Conservation (phyloP, 30 jellyfish, hydroid and myxozoan genomes). For the Mastigias papua region DNA sequence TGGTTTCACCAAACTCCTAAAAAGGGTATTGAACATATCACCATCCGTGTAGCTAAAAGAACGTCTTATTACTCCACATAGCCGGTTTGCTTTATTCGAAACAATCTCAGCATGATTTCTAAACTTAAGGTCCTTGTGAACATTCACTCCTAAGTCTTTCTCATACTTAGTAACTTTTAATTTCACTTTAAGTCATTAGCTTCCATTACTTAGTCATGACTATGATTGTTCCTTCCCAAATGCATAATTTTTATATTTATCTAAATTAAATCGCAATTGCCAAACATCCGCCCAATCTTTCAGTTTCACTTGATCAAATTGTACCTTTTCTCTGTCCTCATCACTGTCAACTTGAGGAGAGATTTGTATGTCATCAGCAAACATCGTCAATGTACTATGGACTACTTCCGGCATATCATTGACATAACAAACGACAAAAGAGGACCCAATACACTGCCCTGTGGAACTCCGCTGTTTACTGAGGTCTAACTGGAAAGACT, state of each 20-base stretch:
- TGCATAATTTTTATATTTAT: slow-evolving; percentile 39
- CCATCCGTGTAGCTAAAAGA: slow-evolving; percentile 58
- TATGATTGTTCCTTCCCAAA: slow-evolving; percentile 44
- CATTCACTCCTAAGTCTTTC: slow-evolving; percentile 58
- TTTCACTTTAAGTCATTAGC: slow-evolving; percentile 24
- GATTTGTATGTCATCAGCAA: slow-evolving; percentile 12
- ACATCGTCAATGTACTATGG: slow-evolving; percentile 28
- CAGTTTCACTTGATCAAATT: neutral
- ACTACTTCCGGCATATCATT: slow-evolving; percentile 48
- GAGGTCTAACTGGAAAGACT: too few species aligned
- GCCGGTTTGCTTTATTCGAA: slow-evolving; percentile 54
- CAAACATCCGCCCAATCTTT: slow-evolving; percentile 26
- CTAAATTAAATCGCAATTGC: slow-evolving; percentile 41
- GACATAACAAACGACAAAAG: too few species aligned
- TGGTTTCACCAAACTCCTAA: slow-evolving; percentile 49
- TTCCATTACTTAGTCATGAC: slow-evolving; percentile 46
- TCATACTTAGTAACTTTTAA: slow-evolving; percentile 52
- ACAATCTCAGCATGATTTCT: slow-evolving; percentile 56
- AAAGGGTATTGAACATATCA: slow-evolving; percentile 58
- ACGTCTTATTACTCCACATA: slow-evolving; percentile 53
- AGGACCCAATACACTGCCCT: too few species aligned
- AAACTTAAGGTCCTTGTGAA: slow-evolving; percentile 52
- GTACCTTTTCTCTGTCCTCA: slow-evolving; percentile 29
- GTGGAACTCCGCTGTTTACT: too few species aligned
- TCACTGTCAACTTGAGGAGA: slow-evolving; percentile 30